These are phyloP conservation scores for Taeniopygia guttata DNA, from an alignment of 2,797 vertebrate genomes.

Conservation along the genomic window DNA sequence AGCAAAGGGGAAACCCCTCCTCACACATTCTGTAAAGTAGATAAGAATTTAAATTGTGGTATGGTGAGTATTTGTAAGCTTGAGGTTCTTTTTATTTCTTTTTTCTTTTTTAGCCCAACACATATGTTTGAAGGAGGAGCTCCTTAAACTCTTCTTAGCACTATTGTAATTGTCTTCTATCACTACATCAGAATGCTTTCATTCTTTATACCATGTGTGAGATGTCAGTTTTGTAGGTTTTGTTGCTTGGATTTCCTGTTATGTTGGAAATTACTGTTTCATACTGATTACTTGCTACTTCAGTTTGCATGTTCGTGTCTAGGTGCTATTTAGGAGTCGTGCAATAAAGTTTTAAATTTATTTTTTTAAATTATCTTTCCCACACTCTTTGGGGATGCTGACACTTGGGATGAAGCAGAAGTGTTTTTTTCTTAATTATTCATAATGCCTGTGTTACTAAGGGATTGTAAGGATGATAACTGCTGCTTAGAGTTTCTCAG, in stretches of 20 bases:
- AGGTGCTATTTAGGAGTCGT: neutral
- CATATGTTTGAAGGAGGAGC: neutral
- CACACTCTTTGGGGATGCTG: neutral
- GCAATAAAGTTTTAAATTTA: neutral
- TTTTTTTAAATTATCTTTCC: neutral
- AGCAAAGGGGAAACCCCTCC: constrained; percentile 96
- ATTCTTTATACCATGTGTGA: neutral
- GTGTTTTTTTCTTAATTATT: neutral
- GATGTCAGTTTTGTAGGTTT: neutral
- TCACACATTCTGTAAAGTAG: constrained; percentile 97
- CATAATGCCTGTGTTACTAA: neutral
- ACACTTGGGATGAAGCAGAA: neutral
- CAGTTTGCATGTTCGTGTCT: neutral
- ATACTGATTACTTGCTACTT: neutral
- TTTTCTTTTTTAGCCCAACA: neutral
- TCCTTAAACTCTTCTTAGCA: neutral
- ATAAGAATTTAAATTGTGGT: constrained; percentile 97
- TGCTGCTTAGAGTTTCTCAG: neutral
- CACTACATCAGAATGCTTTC: neutral
- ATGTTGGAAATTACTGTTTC: neutral
- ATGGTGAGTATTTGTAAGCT: constrained; percentile 82
- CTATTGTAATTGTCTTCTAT: neutral
- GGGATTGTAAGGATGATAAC: neutral
- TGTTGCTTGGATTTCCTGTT: neutral
- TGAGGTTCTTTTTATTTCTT: neutral